Conservation (phyloP, 2,888 invertebrate genomes). For the Cetonia aurata region DNA sequence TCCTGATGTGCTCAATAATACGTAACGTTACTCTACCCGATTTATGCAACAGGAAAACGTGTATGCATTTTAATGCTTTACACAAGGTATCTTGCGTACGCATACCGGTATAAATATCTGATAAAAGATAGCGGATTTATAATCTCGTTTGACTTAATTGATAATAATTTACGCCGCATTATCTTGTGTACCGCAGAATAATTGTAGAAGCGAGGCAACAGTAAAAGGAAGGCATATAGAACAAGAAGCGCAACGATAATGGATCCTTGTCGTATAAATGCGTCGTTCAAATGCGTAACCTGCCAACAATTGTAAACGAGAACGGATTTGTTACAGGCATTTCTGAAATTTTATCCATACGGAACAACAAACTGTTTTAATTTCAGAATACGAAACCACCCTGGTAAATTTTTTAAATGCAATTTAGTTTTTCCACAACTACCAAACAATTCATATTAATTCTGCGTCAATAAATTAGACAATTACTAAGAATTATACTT, state of each 20-base stretch:
- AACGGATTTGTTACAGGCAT: too few relatives aligned
- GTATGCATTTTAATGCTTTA: constrained; percentile 25
- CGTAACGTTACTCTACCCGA: background rate
- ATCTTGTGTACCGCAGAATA: constrained; percentile 19
- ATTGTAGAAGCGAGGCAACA: constrained; percentile 2
- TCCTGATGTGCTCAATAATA: too few relatives aligned
- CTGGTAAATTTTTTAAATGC: too few relatives aligned
- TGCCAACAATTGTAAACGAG: background rate
- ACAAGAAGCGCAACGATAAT: constrained; percentile 10
- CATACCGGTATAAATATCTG: constrained; percentile 34
- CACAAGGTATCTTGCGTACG: constrained; percentile 7
- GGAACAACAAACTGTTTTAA: too few relatives aligned
- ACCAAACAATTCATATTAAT: too few relatives aligned
- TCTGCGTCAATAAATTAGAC: too few relatives aligned
- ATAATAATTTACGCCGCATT: constrained; percentile 42
- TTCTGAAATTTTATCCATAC: too few relatives aligned
- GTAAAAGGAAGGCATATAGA: background rate
- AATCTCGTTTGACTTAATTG: constrained; percentile 44
- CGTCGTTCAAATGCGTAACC: background rate
- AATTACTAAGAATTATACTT: too few relatives aligned
- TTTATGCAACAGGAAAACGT: constrained; percentile 12
- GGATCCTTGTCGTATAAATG: background rate
- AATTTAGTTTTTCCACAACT: too few relatives aligned
- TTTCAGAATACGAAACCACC: too few relatives aligned
- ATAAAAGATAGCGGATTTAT: constrained; percentile 41